Percentiles rank a stretch among this genome's conserved stretches.
These are phyloP conservation scores for Seladonia tumulorum DNA, from an alignment of 2,888 invertebrate genomes.

Conservation along the genomic window DNA sequence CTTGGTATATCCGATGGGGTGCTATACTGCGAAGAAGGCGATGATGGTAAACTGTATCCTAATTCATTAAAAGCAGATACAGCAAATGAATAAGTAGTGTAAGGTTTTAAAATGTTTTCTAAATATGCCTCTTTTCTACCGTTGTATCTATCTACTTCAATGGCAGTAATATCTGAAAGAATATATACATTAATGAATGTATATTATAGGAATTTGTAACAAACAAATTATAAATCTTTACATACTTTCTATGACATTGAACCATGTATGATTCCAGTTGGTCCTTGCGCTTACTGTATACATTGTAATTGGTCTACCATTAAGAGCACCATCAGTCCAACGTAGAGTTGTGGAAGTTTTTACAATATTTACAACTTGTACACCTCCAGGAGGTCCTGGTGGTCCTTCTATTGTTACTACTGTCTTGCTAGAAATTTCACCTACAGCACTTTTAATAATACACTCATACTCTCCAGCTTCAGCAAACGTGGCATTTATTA, in stretches of 20 bases:
- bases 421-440: slow-evolving; percentile 91
- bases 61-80: slow-evolving; percentile 94
- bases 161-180: slow-evolving; percentile 84
- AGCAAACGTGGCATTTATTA: slow-evolving; percentile 92
- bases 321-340: slow-evolving; percentile 96
- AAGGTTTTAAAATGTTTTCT: slow-evolving; percentile 91
- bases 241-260: slow-evolving; percentile 87
- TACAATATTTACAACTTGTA: slow-evolving; percentile 91
- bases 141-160: slow-evolving; percentile 91
- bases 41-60: slow-evolving; percentile 92
- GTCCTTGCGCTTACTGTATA: slow-evolving; percentile 94
- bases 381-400: slow-evolving; percentile 95
- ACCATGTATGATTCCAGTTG: slow-evolving; percentile 94
- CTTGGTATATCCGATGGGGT: slow-evolving; percentile 93
- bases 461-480: slow-evolving; percentile 97
- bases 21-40: slow-evolving; percentile 94
- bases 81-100: slow-evolving; percentile 95
- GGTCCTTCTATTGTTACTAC: slow-evolving; percentile 93
- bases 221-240: slow-evolving; percentile 33
- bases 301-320: slow-evolving; percentile 91
- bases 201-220: neutral
- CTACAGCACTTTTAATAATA: slow-evolving; percentile 95
- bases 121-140: slow-evolving; percentile 91
- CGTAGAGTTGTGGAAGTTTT: slow-evolving; percentile 91
- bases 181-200: slow-evolving; percentile 7